Base-by-base conservation (phyloP, 2,113 vertebrate genomes). In the Camelus dromedarius region DNA sequence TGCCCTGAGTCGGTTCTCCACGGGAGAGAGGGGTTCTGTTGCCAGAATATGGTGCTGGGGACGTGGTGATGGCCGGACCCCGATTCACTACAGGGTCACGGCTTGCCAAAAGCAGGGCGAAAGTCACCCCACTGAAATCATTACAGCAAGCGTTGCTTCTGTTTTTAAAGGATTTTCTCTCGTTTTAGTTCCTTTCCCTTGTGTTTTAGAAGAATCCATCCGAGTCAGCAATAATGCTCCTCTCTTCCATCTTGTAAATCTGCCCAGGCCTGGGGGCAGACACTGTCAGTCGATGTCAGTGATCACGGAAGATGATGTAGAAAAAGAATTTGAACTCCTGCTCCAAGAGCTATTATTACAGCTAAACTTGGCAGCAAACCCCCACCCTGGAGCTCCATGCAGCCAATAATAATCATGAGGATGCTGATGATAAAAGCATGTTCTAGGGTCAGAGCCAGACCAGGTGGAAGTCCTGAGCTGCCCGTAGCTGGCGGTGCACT, bases 261-360 rank as follows among this genome's bases (percentile, higher is more conserved):
- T 52, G 46, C 8, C 1, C 20, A 7, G 30, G 67, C 22, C 35
- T 24, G 5, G 20, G 54, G 46, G 38, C 38, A 42, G 38, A 42
- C 38, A 42, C 38, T 42, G 38, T 42, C 38, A 42, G 30, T 64
- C 1, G 0, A 8, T 7, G 18, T 4, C 22, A 0, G 70, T 2
- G 5, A 12, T n/a, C 35, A 19, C 3, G 1, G 91, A 32, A 38
- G 38, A 30, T 0, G 38, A 30, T 0, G 0, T 2, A 0, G 64
- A 5, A 26, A 10, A 38, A 50, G 24, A 16, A 11, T 30, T 6
- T 30, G 56, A 64, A 73, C 24, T 16, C 28, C 62, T 52, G 62
- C 46, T 72, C 52, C 22, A 35, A 35, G 22, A 64, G 26, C 38
- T 30, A 6, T 19, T 32, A 32, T 6, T 89, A 32, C 24, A 72